Conservation (phyloP, 1,140 invertebrate species). For the Cotesia chilonis region DNA sequence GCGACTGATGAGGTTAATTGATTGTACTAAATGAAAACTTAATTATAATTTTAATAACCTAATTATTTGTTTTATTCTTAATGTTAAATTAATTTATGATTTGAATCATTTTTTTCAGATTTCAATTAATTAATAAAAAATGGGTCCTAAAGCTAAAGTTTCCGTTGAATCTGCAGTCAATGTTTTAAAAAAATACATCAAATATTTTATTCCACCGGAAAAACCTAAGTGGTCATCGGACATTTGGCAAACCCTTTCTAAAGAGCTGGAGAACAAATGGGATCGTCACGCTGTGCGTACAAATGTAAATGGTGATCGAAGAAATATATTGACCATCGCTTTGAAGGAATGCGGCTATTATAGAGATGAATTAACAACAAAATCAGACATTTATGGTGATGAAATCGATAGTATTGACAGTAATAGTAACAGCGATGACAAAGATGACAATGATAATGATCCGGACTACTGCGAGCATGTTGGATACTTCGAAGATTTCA, state of each 20-base stretch:
- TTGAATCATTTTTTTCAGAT: background rate
- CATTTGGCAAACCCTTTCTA: background rate
- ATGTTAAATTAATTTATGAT: background rate
- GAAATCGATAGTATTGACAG: background rate
- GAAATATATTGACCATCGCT: slow-evolving; percentile 1
- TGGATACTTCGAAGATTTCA: background rate
- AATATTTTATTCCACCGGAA: background rate
- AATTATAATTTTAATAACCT: background rate
- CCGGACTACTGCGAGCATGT: background rate
- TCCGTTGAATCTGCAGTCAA: background rate
- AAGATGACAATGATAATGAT: background rate
- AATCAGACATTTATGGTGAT: background rate
- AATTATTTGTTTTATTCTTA: background rate
- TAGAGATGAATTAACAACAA: background rate
- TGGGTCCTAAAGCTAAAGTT: background rate
- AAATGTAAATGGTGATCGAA: background rate
- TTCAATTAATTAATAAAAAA: background rate
- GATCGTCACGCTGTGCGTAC: background rate
- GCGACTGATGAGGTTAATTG: no score
- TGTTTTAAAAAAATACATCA: slow-evolving; percentile 8
- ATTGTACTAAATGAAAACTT: no score
- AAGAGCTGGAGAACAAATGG: background rate
- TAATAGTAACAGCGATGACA: background rate
- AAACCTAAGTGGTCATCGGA: slow-evolving; percentile 1
- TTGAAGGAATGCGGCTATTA: background rate